These are phyloP conservation scores for Globodera ellingtonae DNA, from an alignment of 1,140 invertebrate species.

Conservation along the genomic window DNA sequence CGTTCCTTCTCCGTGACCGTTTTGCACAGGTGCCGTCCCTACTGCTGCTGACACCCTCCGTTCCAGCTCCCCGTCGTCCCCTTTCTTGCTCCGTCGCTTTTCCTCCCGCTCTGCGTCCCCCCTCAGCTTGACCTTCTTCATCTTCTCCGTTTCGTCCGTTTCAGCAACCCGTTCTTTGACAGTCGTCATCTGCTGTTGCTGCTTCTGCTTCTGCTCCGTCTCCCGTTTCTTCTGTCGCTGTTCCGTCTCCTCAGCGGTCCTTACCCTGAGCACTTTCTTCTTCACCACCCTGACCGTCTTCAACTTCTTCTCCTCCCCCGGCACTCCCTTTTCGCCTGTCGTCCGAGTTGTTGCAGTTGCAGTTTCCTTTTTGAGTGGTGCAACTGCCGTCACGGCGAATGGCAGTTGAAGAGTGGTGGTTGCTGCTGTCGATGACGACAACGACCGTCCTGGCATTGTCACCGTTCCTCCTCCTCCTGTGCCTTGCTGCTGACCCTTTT, in stretches of 20 bases:
- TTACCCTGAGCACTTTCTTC: neutral
- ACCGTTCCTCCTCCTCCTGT: conserved; percentile 8
- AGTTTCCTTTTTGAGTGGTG: neutral
- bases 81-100: neutral
- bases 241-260: neutral
- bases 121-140: neutral
- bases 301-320: neutral
- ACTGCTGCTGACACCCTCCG: neutral
- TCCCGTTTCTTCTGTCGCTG: neutral
- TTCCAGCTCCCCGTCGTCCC: neutral
- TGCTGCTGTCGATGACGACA: neutral
- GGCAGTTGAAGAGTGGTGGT: neutral
- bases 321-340: neutral
- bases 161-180: neutral
- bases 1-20: neutral
- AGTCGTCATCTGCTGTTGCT: neutral
- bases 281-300: conserved; percentile 1
- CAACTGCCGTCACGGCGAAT: neutral
- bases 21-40: neutral
- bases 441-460: neutral
- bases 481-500: conserved; percentile 1
- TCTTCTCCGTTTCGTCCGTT: neutral
- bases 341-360: neutral
- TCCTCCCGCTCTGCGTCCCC: neutral
- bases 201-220: neutral